These are phyloP conservation scores for Tupaia tana DNA, from an alignment of 2,113 vertebrate genomes.

Conservation along the genomic window DNA sequence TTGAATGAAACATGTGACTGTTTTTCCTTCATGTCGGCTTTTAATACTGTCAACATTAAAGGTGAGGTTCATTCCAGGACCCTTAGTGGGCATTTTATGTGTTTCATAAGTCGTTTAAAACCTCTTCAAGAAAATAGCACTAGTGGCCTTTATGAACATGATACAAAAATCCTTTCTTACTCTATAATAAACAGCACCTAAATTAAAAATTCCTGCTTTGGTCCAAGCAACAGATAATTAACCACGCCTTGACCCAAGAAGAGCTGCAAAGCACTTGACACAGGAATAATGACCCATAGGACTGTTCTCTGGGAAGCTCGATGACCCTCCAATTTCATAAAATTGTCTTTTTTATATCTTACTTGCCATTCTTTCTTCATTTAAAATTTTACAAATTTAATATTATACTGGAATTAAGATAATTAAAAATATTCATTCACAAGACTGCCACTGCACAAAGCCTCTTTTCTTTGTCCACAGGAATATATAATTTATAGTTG, in stretches of 20 bases:
- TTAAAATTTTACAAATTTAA: slow-evolving; percentile 11
- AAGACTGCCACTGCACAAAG: background rate
- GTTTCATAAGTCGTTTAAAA: slow-evolving; percentile 40
- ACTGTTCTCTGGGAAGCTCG: background rate
- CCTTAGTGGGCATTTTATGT: background rate
- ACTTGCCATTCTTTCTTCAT: slow-evolving; percentile 9
- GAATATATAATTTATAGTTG: background rate
- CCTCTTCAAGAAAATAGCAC: slow-evolving; percentile 59
- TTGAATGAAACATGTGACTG: background rate
- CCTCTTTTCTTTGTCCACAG: background rate
- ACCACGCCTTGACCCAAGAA: background rate
- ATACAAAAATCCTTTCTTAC: slow-evolving; percentile 59
- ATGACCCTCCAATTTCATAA: background rate
- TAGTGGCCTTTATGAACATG: background rate
- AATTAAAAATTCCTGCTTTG: slow-evolving; percentile 41
- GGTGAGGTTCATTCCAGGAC: background rate
- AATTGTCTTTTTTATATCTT: background rate
- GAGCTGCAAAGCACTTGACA: background rate
- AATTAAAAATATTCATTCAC: background rate
- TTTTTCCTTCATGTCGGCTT: slow-evolving; percentile 9
- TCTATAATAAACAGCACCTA: background rate
- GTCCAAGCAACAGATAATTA: slow-evolving; percentile 11
- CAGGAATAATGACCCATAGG: background rate
- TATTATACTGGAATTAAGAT: slow-evolving; percentile 41
- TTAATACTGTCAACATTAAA: slow-evolving; percentile 4